A percentile compares a stretch with the other conserved stretches of the same genome.
phyloP scores from a whole-genome alignment of 2,113 vertebrate genomes.

The Ceratotherium simum region DNA sequence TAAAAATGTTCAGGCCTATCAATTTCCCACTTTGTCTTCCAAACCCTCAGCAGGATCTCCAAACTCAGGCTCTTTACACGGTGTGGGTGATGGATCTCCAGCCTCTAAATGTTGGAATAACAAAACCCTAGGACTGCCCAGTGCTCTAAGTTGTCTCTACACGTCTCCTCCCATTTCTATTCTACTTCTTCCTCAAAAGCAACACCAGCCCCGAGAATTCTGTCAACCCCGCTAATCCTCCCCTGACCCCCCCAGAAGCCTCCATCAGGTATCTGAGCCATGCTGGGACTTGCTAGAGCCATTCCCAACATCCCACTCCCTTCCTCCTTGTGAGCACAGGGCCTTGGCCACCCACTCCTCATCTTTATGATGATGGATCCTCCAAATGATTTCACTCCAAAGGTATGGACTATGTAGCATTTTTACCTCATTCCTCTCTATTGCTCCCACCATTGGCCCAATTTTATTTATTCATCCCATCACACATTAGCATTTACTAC shows the following conservation, averaged over 20 bases:
- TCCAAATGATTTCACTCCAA: neutral
- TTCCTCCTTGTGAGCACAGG: neutral
- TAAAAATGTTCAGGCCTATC: neutral
- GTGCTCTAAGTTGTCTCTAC: neutral
- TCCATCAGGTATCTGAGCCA: neutral
- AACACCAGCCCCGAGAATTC: neutral
- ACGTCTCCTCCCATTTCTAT: neutral
- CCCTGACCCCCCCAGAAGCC: neutral
- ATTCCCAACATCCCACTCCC: neutral
- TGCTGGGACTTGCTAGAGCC: neutral
- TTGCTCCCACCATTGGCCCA: neutral
- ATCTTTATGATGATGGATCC: neutral
- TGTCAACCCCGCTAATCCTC: neutral
- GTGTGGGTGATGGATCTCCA: neutral
- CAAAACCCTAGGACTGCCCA: neutral
- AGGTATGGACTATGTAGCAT: neutral
- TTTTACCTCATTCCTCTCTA: neutral
- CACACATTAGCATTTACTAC: neutral
- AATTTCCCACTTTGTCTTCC: neutral
- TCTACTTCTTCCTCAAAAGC: neutral
- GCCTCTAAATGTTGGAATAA: neutral
- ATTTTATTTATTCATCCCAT: neutral
- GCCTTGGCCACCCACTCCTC: neutral
- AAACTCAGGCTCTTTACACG: neutral
- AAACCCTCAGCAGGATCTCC: neutral